Percentiles rank a stretch among this genome's conserved stretches.
These are phyloP conservation scores for Minunthozetes semirufus DNA, from an alignment of 2,888 invertebrate species.

Conservation along the genomic window DNA sequence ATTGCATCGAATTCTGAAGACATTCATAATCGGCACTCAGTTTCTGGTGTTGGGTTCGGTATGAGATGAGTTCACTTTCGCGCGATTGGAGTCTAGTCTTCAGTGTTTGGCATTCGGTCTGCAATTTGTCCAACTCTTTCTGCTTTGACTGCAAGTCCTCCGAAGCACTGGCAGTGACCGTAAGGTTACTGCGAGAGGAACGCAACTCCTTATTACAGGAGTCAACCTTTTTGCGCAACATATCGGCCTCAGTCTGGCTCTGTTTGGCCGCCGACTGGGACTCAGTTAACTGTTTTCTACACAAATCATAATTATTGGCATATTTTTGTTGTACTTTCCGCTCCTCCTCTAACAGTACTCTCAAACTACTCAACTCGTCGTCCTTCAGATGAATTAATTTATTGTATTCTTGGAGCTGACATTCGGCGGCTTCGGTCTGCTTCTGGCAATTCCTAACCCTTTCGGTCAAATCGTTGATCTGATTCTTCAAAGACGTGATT, in stretches of 20 bases:
- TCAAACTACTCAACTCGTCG: conserved; percentile 27
- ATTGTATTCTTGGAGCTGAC: not conserved
- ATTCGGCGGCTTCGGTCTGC: not conserved
- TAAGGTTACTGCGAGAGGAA: not conserved
- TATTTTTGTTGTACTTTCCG: conserved; percentile 41
- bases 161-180: not conserved
- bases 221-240: conserved; percentile 50
- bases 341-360: conserved; percentile 40
- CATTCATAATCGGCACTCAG: conserved; percentile 48
- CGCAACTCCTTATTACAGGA: conserved; percentile 10
- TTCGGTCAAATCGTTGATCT: conserved; percentile 2
- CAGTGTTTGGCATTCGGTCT: not conserved
- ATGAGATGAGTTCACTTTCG: conserved; percentile 43
- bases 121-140: not conserved
- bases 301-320: conserved; percentile 5
- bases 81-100: not conserved
- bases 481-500: conserved; percentile 1
- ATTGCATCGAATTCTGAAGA: conserved; percentile 48
- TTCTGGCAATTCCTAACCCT: not conserved
- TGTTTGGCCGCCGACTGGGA: conserved; percentile 49
- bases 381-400: conserved; percentile 13
- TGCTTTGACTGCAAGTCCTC: not conserved
- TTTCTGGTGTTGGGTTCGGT: conserved; percentile 48
- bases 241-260: conserved; percentile 52
- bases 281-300: conserved; percentile 45